Conservation (phyloP, 92 coral and sea anemone species). For the Plumapathes pennacea region DNA sequence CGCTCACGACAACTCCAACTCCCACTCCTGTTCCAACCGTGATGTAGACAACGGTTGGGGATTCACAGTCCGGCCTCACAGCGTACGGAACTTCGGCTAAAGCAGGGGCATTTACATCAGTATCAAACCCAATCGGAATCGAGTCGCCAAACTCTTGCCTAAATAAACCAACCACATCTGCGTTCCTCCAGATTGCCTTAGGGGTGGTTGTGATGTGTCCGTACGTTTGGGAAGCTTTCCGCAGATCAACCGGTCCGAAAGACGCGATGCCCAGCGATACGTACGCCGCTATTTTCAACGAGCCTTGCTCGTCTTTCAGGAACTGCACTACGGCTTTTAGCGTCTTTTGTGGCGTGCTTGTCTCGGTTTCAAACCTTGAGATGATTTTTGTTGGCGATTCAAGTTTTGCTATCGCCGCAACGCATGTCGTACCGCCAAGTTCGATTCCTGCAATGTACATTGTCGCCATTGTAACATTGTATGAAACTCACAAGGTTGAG, state of each 20-base stretch:
- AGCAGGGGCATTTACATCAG: conserved; percentile 93
- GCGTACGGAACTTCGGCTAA: conserved; percentile 71
- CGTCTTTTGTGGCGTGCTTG: conserved; percentile 57
- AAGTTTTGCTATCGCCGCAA: conserved; percentile 75
- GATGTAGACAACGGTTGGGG: conserved; percentile 66
- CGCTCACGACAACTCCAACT: conserved; percentile 73
- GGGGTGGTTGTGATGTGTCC: conserved; percentile 88
- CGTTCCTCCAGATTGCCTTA: conserved; percentile 72
- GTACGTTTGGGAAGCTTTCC: conserved; percentile 62
- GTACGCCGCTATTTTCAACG: conserved; percentile 35
- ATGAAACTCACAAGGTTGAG: too few species aligned
- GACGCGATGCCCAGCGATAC: conserved; percentile 83
- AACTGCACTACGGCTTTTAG: conserved; percentile 39
- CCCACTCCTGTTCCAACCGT: conserved; percentile 96
- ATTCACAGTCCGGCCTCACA: not conserved
- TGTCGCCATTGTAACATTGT: too few species aligned
- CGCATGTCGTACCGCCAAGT: conserved; percentile 89
- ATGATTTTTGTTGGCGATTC: conserved; percentile 49
- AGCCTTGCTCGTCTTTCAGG: conserved; percentile 47
- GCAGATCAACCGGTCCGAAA: conserved; percentile 89
- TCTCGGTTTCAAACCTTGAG: conserved; percentile 54
- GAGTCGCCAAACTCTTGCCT: conserved; percentile 43
- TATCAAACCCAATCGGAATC: conserved; percentile 74
- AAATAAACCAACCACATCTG: conserved; percentile 63
- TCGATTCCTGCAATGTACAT: conserved; percentile 82